Conservation (phyloP, 2,113 vertebrate genomes). For the Phrynocephalus versicolor region DNA sequence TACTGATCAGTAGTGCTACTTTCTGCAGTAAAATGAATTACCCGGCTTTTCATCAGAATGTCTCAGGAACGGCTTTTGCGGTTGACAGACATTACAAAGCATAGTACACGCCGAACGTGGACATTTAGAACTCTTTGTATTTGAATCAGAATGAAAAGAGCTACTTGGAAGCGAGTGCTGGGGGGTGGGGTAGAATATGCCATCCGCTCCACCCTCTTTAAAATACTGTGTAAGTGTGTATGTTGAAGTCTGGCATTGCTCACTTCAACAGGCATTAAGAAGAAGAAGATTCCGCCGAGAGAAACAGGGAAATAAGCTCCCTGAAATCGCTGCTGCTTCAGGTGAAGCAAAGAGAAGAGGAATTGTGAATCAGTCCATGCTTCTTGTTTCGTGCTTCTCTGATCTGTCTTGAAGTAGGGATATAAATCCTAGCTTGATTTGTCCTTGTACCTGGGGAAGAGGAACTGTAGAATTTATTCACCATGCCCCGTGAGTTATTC, state of each 20-base stretch:
- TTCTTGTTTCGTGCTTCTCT: neutral
- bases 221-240: too few species aligned
- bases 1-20: slow-evolving; percentile 40
- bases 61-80: slow-evolving; percentile 45
- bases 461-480: too few species aligned
- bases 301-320: neutral
- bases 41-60: slow-evolving; percentile 54
- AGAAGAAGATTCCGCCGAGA: neutral
- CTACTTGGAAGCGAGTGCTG: slow-evolving; percentile 50
- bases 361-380: neutral
- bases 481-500: too few species aligned
- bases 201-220: slow-evolving; percentile 30
- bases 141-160: slow-evolving; percentile 52
- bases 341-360: neutral
- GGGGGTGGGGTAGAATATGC: slow-evolving; percentile 14
- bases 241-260: slow-evolving; percentile 4
- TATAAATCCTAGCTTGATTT: too few species aligned
- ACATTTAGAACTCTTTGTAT: slow-evolving; percentile 44
- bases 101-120: slow-evolving; percentile 42
- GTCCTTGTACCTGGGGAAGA: too few species aligned
- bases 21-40: slow-evolving; percentile 55
- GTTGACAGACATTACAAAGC: slow-evolving; percentile 43
- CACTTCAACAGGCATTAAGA: neutral
- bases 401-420: neutral
- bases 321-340: neutral